Conservation (phyloP, 2,113 vertebrate genomes). For the Strix aluco region DNA sequence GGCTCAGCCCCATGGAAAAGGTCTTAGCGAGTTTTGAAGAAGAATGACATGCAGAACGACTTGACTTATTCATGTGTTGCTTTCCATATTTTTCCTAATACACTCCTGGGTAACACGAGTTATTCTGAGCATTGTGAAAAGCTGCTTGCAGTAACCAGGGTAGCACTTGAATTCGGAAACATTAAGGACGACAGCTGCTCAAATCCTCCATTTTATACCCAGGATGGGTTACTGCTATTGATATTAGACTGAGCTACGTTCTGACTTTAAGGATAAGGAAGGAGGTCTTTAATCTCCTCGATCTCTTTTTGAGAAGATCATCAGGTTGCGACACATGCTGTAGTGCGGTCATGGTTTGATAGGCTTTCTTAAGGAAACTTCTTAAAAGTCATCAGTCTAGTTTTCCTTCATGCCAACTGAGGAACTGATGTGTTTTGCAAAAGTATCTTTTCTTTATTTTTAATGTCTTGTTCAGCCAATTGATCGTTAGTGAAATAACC, state of each 20-base stretch:
- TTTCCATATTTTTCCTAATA: neutral
- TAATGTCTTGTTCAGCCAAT: neutral
- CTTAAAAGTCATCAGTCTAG: neutral
- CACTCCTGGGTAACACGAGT: neutral
- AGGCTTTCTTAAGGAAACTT: neutral
- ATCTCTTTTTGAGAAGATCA: neutral
- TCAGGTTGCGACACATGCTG: neutral
- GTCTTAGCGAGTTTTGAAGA: neutral
- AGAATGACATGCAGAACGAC: neutral
- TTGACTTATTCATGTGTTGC: neutral
- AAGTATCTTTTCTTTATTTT: neutral
- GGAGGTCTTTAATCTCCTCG: neutral
- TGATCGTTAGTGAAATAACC: neutral
- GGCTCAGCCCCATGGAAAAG: neutral
- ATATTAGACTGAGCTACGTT: neutral
- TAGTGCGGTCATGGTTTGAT: neutral
- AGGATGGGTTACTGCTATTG: neutral
- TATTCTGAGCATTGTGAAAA: neutral
- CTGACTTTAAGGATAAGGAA: neutral
- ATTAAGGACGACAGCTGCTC: neutral
- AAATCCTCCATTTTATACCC: neutral
- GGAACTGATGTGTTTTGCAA: neutral
- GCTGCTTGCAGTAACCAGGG: neutral
- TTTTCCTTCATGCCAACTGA: neutral
- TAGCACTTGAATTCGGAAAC: neutral